phyloP scores from a whole-genome alignment of 2,888 invertebrate genomes.

The Dynastes tityus region DNA sequence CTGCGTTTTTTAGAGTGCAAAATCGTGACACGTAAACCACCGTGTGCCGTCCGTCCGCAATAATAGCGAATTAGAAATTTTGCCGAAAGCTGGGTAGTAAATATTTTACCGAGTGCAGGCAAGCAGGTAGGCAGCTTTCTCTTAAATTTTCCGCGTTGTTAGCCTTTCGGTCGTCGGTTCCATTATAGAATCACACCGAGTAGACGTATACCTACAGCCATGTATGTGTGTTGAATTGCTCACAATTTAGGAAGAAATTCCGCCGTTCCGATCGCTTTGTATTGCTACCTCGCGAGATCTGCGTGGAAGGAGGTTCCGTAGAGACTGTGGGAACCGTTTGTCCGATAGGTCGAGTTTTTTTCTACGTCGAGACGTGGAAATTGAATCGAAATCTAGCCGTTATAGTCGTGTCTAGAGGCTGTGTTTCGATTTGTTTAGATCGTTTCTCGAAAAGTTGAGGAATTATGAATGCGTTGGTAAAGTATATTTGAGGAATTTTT shows the following conservation, averaged over 20 bases:
- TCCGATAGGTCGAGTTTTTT: constrained; percentile 7
- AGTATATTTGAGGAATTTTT: too few relatives aligned
- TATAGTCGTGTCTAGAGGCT: too few relatives aligned
- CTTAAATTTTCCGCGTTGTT: constrained; percentile 51
- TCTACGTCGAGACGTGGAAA: constrained; percentile 25
- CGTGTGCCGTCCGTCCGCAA: constrained; percentile 34
- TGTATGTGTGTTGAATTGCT: constrained; percentile 12
- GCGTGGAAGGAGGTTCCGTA: constrained; percentile 9
- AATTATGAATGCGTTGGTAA: too few relatives aligned
- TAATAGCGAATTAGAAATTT: constrained; percentile 53
- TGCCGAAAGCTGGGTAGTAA: constrained; percentile 54
- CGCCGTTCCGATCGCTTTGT: background rate
- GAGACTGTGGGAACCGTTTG: constrained; percentile 19
- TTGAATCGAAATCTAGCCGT: background rate
- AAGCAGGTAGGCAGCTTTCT: constrained; percentile 48
- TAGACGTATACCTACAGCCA: too few relatives aligned
- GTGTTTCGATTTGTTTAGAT: too few relatives aligned
- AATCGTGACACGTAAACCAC: constrained; percentile 53
- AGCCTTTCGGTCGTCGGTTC: constrained; percentile 19
- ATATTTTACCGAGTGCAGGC: constrained; percentile 51
- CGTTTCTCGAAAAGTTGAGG: too few relatives aligned
- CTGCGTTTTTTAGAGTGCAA: constrained; percentile 46
- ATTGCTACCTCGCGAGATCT: background rate
- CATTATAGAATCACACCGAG: constrained; percentile 19
- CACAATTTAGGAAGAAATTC: constrained; percentile 36